A percentile compares a stretch with the other conserved stretches of the same genome.
Evolutionary conservation across 1,140 invertebrate species (phyloP).

Genomic region (Bombus fervidus): DNA sequence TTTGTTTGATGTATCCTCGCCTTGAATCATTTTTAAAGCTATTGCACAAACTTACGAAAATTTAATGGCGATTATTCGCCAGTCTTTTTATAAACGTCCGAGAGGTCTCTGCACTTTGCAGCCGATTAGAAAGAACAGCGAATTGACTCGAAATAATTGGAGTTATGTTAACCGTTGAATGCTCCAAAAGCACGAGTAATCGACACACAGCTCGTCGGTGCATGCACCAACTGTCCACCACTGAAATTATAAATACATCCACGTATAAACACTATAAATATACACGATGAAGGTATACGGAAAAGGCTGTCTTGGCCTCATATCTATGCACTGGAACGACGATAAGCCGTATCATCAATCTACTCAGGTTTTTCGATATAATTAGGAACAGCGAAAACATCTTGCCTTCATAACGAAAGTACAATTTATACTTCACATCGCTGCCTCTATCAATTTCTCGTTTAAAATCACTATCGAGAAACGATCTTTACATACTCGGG

Average conservation of each 20-base stretch:
- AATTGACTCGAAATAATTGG: background rate
- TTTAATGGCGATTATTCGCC: background rate
- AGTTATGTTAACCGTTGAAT: background rate
- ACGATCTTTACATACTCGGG: no score
- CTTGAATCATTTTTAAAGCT: background rate
- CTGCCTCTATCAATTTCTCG: no score
- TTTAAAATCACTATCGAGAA: background rate
- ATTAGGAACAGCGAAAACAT: background rate
- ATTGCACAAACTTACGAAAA: background rate
- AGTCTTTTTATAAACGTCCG: background rate
- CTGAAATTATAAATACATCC: conserved; percentile 71
- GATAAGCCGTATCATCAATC: background rate
- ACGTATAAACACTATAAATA: conserved; percentile 72
- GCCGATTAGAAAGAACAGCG: background rate
- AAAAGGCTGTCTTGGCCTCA: background rate
- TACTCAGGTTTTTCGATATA: background rate
- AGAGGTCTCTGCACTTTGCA: background rate
- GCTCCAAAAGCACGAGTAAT: background rate
- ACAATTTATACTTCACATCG: background rate
- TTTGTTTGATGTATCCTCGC: no score
- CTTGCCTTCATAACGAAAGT: no score
- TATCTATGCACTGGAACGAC: no score
- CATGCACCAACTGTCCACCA: background rate
- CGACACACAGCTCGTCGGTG: background rate
- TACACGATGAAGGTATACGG: conserved; percentile 34